Conservation (phyloP, 2,888 invertebrate species). For the Choristoneura rosaceana region DNA sequence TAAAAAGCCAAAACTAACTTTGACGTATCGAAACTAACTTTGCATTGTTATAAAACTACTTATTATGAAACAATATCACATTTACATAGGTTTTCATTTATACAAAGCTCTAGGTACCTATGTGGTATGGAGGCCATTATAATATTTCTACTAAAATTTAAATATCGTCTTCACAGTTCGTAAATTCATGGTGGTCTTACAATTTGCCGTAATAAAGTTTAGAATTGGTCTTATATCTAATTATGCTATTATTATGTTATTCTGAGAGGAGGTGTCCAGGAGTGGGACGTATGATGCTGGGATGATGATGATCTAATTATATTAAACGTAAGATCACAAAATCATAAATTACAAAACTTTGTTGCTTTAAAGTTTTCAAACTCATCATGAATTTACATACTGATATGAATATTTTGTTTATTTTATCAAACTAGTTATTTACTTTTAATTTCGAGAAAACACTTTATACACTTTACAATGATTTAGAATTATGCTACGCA, state of each 20-base stretch:
- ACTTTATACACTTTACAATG: slow-evolving; percentile 78
- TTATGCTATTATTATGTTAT: too few relatives aligned
- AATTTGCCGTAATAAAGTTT: neutral
- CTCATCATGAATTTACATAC: neutral
- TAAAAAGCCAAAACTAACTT: neutral
- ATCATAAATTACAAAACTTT: too few relatives aligned
- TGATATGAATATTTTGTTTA: neutral
- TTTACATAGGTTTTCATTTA: slow-evolving; percentile 9
- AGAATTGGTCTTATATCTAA: neutral
- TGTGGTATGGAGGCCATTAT: slow-evolving; percentile 18
- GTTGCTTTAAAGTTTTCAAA: neutral
- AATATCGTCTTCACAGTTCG: neutral
- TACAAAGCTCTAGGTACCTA: slow-evolving; percentile 22
- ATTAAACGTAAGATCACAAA: too few relatives aligned
- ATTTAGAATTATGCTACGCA: slow-evolving; percentile 84
- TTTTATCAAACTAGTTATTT: neutral
- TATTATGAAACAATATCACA: slow-evolving; percentile 38
- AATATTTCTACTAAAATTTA: slow-evolving; percentile 6
- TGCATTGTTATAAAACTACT: slow-evolving; percentile 42
- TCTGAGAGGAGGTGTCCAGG: too few relatives aligned
- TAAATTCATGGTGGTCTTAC: neutral
- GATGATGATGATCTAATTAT: too few relatives aligned
- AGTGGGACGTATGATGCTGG: too few relatives aligned
- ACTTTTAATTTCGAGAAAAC: slow-evolving; percentile 46
- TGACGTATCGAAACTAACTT: neutral